Base-by-base conservation (phyloP, 2,888 invertebrate species). In the Ligdia adustata region DNA sequence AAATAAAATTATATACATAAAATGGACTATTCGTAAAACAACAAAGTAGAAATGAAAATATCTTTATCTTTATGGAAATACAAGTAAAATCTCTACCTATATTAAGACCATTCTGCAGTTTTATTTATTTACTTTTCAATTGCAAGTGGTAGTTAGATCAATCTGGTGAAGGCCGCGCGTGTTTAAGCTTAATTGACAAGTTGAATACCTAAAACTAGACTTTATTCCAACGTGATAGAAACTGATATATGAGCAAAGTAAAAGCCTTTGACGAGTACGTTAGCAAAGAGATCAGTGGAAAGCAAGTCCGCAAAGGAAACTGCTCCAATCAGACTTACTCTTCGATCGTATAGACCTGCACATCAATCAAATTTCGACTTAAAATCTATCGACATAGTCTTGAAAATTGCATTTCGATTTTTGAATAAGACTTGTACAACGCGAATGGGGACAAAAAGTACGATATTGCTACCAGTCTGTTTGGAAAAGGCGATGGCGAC, bases 291-390 rank as follows among this genome's bases (percentile, higher is more conserved):
- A 60, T 54, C 54, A 52, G 53, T 60, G 56, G 62, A 64, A 64
- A 61, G 58, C 55, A 55, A 43, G 53, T 53, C 57, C 52, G 55
- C 40, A 64, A 69, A 77, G 65, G 65, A 69, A 71, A 72, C 75
- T 64, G 58, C 56, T 61, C 64, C 68, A 69, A 73, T 75, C 68
- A 72, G 69, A 69, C 67, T 70, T 59, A 41, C 48, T 55, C 52
- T 46, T 55, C 34, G 45, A 32, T 53, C 46, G 44, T 54, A n/a
- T 20, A 18, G 22, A 41, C 12, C 5, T 26, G 11, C 29, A 26
- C 24, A 18, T 4, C 33, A 31, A 22, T 26, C 14, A 12, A 34
- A 32, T 50, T 44, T 42, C 35, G 37, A 44, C 27, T 40, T 32
- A 32, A 51, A 24, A n/a, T 2, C 6, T 5, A 34, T 31, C 9